Evolutionary conservation across 2,113 vertebrate species (phyloP).

Genomic region (Tamias sibiricus): DNA sequence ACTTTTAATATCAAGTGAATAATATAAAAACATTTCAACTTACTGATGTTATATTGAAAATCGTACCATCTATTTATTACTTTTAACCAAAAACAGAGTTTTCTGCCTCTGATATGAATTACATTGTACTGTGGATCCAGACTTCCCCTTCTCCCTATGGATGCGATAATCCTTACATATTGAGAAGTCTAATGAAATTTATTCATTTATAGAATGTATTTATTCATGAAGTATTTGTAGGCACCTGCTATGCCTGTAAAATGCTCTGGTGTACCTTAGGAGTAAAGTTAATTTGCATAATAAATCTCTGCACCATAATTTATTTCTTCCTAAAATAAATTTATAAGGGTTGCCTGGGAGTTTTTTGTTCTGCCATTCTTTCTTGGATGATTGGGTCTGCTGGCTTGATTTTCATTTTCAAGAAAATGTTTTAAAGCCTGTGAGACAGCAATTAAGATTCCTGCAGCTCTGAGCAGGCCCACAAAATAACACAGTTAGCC

Average conservation of each 20-base stretch:
- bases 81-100: background rate
- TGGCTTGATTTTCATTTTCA: conserved; percentile 61
- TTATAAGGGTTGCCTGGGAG: background rate
- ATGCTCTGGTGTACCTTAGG: background rate
- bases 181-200: conserved; percentile 25
- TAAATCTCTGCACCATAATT: conserved; percentile 1
- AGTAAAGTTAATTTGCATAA: conserved; percentile 55
- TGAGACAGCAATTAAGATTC: conserved; percentile 59
- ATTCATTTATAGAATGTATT: background rate
- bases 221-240: conserved; percentile 57
- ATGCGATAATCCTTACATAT: background rate
- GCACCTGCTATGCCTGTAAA: background rate
- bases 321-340: conserved; percentile 39
- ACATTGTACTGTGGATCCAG: background rate
- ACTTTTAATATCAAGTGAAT: background rate
- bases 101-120: background rate
- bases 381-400: background rate
- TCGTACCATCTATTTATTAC: background rate
- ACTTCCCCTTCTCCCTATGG: background rate
- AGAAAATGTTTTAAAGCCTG: conserved; percentile 53
- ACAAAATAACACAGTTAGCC: conserved; percentile 9
- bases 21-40: background rate
- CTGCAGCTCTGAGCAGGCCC: background rate
- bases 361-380: background rate
- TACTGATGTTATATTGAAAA: background rate